A percentile compares a stretch with the other conserved stretches of the same genome.
These are phyloP conservation scores for Bubo scandiacus DNA, from an alignment of 2,113 vertebrate genomes.

Conservation along the genomic window DNA sequence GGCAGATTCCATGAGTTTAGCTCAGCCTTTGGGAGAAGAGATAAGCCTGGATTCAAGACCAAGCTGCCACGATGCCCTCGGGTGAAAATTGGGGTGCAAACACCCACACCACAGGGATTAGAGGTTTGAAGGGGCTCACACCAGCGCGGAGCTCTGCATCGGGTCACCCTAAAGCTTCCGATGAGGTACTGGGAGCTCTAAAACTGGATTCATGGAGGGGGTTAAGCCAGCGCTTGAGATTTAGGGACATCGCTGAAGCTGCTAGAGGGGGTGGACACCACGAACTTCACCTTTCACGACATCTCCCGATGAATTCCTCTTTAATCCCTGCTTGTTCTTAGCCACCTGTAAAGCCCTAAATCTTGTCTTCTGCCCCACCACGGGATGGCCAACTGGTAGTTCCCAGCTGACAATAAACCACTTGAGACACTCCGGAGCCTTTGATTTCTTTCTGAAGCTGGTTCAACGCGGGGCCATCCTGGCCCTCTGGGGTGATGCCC, in stretches of 20 bases:
- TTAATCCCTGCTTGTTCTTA: background rate
- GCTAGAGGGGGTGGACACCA: background rate
- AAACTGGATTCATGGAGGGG: background rate
- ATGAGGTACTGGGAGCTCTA: background rate
- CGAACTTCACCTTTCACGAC: background rate
- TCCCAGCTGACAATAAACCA: background rate
- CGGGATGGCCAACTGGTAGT: background rate
- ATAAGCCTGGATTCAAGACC: background rate
- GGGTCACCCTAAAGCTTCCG: background rate
- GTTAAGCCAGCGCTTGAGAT: background rate
- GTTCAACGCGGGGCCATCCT: too few species aligned
- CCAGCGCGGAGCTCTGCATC: background rate
- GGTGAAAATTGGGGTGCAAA: background rate
- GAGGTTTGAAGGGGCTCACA: background rate
- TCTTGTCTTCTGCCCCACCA: background rate
- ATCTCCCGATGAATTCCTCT: fast-evolving
- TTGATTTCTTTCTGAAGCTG: background rate
- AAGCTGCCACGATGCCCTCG: background rate
- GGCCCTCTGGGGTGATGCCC: background rate
- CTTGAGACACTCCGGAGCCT: background rate
- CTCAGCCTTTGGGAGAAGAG: background rate
- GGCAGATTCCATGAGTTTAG: background rate
- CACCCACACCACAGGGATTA: background rate
- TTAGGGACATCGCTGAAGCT: background rate
- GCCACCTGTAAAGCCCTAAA: background rate